Percentiles rank a stretch among this genome's conserved stretches.
Evolutionary conservation across 2,113 vertebrate species (phyloP).

Genomic region (Promerops cafer): DNA sequence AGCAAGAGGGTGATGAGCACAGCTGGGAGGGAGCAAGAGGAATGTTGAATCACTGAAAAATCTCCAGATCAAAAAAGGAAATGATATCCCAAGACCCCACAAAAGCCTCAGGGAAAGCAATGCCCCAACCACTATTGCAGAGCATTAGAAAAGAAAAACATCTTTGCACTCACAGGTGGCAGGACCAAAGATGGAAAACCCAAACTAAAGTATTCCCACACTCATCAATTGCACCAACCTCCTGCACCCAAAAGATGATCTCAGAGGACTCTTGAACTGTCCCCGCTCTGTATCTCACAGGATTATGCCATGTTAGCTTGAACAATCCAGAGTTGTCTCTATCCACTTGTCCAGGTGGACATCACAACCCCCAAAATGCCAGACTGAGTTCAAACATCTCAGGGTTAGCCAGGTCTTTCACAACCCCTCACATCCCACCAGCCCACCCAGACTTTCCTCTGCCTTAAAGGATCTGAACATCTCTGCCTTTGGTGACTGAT

Average conservation of each 20-base stretch:
- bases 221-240: neutral
- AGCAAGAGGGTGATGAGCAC: neutral
- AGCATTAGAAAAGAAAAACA: neutral
- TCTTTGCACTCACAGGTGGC: neutral
- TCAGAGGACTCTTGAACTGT: neutral
- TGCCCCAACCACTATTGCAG: neutral
- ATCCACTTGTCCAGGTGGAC: rapidly evolving
- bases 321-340: neutral
- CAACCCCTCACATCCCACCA: neutral
- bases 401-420: neutral
- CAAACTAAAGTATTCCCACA: neutral
- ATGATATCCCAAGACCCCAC: neutral
- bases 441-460: neutral
- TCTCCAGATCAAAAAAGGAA: neutral
- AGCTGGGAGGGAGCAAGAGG: neutral
- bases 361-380: neutral
- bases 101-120: neutral
- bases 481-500: neutral
- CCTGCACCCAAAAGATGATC: neutral
- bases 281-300: rapidly evolving
- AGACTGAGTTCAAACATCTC: neutral
- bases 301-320: neutral
- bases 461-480: rapidly evolving
- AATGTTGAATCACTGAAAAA: neutral
- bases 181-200: neutral